These are phyloP conservation scores for Arctopsyche grandis DNA, from an alignment of 1,140 invertebrate species.

Conservation along the genomic window DNA sequence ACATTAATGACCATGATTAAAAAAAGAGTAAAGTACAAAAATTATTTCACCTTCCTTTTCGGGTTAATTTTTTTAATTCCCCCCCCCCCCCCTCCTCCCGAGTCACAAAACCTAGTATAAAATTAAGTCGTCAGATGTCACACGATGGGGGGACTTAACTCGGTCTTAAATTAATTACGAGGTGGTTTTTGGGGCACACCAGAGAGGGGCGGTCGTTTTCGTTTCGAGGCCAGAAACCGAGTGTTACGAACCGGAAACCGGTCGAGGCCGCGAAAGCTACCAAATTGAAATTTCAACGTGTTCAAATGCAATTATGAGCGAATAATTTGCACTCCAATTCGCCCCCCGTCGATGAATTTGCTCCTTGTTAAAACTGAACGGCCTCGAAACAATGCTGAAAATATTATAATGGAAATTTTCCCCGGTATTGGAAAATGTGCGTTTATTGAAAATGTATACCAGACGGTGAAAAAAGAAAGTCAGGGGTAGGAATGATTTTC, in stretches of 20 bases:
- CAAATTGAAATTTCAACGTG: slow-evolving; percentile 46
- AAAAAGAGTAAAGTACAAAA: too few relatives aligned
- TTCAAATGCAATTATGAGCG: slow-evolving; percentile 39
- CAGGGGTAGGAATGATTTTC: neutral
- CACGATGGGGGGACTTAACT: slow-evolving; percentile 1
- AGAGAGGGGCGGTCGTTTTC: neutral
- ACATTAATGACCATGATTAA: too few relatives aligned
- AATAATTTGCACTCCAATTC: slow-evolving; percentile 46
- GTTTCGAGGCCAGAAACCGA: slow-evolving; percentile 1
- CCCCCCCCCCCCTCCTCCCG: too few relatives aligned
- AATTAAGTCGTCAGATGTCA: slow-evolving; percentile 17
- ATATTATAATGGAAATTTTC: neutral
- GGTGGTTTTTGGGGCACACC: neutral
- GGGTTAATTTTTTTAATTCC: too few relatives aligned
- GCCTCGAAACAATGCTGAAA: slow-evolving; percentile 5
- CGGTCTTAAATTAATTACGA: slow-evolving; percentile 34
- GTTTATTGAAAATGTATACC: slow-evolving; percentile 7
- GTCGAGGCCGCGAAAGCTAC: slow-evolving; percentile 26
- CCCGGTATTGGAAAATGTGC: neutral
- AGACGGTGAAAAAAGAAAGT: neutral
- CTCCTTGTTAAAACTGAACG: neutral
- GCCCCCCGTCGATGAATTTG: slow-evolving; percentile 30
- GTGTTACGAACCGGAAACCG: neutral
- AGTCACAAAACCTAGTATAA: neutral
- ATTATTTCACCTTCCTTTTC: too few relatives aligned